phyloP scores from a whole-genome alignment of 2,797 vertebrate species.

The Percopsis omiscomaycus region DNA sequence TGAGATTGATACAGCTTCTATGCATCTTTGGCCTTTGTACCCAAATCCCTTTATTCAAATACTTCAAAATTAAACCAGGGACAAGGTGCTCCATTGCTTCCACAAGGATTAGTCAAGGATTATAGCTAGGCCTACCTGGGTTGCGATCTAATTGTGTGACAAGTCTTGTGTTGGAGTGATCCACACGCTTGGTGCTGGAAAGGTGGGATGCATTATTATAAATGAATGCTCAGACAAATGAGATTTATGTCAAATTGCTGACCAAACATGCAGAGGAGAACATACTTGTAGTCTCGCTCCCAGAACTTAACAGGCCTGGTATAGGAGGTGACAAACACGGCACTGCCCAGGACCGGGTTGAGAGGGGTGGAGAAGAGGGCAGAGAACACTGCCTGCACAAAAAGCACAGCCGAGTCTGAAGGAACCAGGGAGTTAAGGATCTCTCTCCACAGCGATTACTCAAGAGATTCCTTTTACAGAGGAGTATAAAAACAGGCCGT shows the following conservation, averaged over 20 bases:
- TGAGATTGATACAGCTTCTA: no score
- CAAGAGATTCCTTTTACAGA: background rate
- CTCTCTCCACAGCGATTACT: background rate
- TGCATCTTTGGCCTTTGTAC: no score
- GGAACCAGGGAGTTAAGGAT: slow-evolving; percentile 75
- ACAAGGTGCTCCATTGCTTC: no score
- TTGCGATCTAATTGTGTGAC: slow-evolving; percentile 97
- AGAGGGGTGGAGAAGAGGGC: slow-evolving; percentile 95
- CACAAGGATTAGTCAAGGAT: background rate
- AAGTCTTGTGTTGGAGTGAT: slow-evolving; percentile 97
- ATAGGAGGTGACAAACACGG: slow-evolving; percentile 98
- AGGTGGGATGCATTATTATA: slow-evolving; percentile 19
- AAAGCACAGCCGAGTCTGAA: slow-evolving; percentile 95
- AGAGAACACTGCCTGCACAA: slow-evolving; percentile 92
- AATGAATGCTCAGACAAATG: background rate
- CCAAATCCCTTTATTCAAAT: no score
- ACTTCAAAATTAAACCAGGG: no score
- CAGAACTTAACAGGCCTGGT: slow-evolving; percentile 97
- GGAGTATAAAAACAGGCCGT: background rate
- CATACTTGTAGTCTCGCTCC: slow-evolving; percentile 98
- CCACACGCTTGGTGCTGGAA: slow-evolving; percentile 92
- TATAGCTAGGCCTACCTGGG: slow-evolving; percentile 81
- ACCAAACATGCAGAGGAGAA: background rate
- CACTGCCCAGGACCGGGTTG: slow-evolving; percentile 96
- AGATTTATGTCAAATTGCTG: background rate